Base-by-base conservation (phyloP, 1,140 invertebrate species). In the Amphibalanus amphitrite region DNA sequence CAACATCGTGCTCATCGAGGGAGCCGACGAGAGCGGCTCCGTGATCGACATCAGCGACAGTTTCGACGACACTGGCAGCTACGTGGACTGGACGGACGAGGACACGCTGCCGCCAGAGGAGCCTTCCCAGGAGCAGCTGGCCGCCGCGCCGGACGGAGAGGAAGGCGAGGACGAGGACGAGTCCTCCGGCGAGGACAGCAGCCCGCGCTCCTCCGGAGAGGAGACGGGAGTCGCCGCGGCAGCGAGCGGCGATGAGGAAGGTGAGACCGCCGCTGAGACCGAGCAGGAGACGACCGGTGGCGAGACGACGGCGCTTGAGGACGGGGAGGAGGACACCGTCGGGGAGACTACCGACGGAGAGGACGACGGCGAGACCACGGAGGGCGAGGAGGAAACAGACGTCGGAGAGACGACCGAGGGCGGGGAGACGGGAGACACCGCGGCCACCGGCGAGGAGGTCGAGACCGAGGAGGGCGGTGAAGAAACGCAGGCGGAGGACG, bases 51-150 rank as follows among this genome's bases (percentile, higher is more conserved):
- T 59, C 47, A 59, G 10, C 47, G 47, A 59, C 47, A 59, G 47
- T 20, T 59, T 59, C 47, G 47, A 59, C 17, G 47, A 59, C 47
- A 59, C 47, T 1, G 47, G 47, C 47, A 59, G 47, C 47, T 67
- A 67, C 65, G 8, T 28, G n/a, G 65, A 67, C 28, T 67, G 65
- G 65, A 67, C 65, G 17, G 65, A 67, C 28, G 47, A 59, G 47
- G 47, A 59, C 47, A 59, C 47, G 47, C 47, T 59, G 47, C 47
- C 47, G 17, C 47, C 47, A 8, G 47, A 59, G 6, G 47, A 59
- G 47, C 20, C 13, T 1, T 59, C 47, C 13, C 47, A 59, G 47
- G 47, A 59, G 13, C 13, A 59, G 47, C 47, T 59, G 47, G 47
- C 47, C 17, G 47, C 47, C 47, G 47, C 47, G 13, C 20, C 47